Evolutionary conservation across 2,113 vertebrate genomes (phyloP).

Genomic region (Myodes glareolus): DNA sequence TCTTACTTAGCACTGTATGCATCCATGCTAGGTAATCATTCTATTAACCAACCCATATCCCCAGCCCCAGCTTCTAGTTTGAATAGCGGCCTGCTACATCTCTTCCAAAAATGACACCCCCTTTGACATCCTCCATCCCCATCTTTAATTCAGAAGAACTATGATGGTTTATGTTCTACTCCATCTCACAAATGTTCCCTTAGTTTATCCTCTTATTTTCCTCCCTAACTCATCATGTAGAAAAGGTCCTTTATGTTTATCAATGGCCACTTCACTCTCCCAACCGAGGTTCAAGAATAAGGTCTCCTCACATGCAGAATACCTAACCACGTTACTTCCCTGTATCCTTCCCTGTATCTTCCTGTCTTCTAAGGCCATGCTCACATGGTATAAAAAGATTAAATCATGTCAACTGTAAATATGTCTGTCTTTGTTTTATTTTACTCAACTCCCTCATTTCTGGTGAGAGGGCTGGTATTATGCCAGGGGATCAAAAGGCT

Average conservation of each 20-base stretch:
- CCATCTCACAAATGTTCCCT: neutral
- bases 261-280: neutral
- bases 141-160: conserved; percentile 29
- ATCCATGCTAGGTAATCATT: too few species aligned
- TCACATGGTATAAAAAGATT: neutral
- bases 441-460: conserved; percentile 25
- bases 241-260: neutral
- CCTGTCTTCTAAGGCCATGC: neutral
- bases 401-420: neutral
- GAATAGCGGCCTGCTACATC: neutral
- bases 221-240: neutral
- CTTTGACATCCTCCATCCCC: neutral
- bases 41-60: neutral
- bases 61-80: neutral
- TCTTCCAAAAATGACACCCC: neutral
- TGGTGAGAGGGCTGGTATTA: neutral
- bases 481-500: neutral
- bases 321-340: neutral
- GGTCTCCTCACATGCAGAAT: neutral
- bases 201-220: neutral
- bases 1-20: neutral
- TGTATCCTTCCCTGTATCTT: too few species aligned
- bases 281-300: neutral
- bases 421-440: neutral
- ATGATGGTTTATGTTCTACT: neutral